Conservation (phyloP, 2,888 invertebrate species). For the Zygaena filipendulae region DNA sequence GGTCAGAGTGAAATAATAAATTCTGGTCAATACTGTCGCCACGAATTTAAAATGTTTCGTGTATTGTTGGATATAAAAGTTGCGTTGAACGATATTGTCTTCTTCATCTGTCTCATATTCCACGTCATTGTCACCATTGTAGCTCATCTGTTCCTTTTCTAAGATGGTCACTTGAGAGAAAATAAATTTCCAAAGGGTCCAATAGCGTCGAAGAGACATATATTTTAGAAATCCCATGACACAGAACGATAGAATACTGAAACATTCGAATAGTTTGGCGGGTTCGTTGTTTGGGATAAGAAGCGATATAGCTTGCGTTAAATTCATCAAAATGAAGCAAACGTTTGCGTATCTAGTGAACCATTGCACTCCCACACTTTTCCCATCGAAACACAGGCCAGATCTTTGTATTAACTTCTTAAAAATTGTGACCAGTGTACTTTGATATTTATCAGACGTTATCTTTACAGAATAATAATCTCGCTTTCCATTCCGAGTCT, state of each 20-base stretch:
- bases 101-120: constrained; percentile 26
- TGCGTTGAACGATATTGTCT: constrained; percentile 13
- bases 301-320: constrained; percentile 29
- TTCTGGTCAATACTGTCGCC: constrained; percentile 23
- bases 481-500: too few species aligned
- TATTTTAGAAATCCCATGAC: constrained; percentile 40
- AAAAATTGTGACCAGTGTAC: too few species aligned
- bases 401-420: too few species aligned
- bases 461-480: too few species aligned
- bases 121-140: constrained; percentile 4
- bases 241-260: constrained; percentile 39
- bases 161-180: constrained; percentile 23
- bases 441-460: too few species aligned
- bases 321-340: constrained; percentile 24
- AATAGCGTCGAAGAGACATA: constrained; percentile 23
- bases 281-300: constrained; percentile 25
- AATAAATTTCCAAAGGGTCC: constrained; percentile 27
- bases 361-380: constrained; percentile 19
- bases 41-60: constrained; percentile 25
- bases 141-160: constrained; percentile 26
- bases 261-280: constrained; percentile 34
- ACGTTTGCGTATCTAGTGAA: constrained; percentile 21
- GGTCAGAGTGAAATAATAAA: constrained; percentile 31
- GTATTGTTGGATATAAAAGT: constrained; percentile 27
- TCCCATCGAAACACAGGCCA: constrained; percentile 23